These are phyloP conservation scores for Argopecten irradians DNA, from an alignment of 1,140 invertebrate species.

Conservation along the genomic window DNA sequence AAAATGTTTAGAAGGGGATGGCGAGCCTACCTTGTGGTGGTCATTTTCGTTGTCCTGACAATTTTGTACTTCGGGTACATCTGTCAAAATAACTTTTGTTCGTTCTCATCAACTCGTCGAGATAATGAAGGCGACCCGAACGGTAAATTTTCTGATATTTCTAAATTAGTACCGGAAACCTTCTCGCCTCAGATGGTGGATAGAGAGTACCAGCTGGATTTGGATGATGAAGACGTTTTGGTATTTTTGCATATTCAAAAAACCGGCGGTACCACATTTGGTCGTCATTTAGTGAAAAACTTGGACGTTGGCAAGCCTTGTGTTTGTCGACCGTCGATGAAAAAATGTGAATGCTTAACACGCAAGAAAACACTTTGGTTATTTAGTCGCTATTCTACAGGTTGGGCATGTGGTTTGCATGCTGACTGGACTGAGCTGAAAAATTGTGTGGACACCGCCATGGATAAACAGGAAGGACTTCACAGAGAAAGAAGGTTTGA, in stretches of 20 bases:
- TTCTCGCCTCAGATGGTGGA: constrained; percentile 28
- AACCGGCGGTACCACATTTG: constrained; percentile 93
- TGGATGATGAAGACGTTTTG: constrained; percentile 87
- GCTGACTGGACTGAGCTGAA: constrained; percentile 98
- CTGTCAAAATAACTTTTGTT: constrained; percentile 3
- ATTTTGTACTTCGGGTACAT: constrained; percentile 1
- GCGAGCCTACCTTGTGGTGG: constrained; percentile 19
- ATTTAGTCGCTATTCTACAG: constrained; percentile 98
- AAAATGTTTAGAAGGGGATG: constrained; percentile 10
- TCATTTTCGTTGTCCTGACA: constrained; percentile 13
- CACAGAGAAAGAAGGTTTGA: constrained; percentile 66
- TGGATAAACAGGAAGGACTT: constrained; percentile 75
- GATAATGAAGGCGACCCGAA: neutral
- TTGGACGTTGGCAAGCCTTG: constrained; percentile 84
- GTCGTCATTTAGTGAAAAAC: constrained; percentile 94
- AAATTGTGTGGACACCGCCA: constrained; percentile 80
- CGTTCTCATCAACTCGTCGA: neutral
- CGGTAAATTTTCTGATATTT: neutral
- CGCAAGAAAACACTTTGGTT: constrained; percentile 84
- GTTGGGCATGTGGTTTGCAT: constrained; percentile 99
- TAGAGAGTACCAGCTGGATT: constrained; percentile 55
- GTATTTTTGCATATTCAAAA: constrained; percentile 99
- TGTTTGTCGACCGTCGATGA: constrained; percentile 61
- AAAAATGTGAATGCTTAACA: constrained; percentile 72
- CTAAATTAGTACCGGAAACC: neutral